A percentile compares a stretch with the other conserved stretches of the same genome.
Conservation (phyloP, 1,140 invertebrate genomes). For the Calliopsis andreniformis region DNA sequence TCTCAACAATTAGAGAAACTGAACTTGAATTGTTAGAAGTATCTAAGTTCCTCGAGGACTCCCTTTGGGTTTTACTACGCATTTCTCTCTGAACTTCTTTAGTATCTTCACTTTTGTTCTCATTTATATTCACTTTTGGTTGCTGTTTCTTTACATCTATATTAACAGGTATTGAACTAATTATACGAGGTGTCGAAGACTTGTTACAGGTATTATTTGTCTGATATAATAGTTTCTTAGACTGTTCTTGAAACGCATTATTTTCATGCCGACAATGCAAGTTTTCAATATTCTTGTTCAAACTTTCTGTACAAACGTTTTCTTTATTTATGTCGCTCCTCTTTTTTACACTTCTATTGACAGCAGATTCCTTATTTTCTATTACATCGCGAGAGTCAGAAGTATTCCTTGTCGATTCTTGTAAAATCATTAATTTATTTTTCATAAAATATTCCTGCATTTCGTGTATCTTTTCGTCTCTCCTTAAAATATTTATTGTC, state of each 20-base stretch:
- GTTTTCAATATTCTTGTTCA: neutral
- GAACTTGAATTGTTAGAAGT: too few species aligned
- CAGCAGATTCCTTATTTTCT: neutral
- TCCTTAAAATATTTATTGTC: neutral
- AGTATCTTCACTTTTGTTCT: neutral
- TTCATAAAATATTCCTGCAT: neutral
- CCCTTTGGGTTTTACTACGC: neutral
- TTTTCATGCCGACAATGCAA: neutral
- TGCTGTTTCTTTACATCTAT: neutral
- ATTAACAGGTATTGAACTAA: conserved; percentile 26
- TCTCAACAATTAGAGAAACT: too few species aligned
- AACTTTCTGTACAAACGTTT: neutral
- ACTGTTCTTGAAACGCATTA: neutral
- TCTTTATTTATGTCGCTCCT: neutral
- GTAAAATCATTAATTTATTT: neutral
- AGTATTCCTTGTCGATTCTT: neutral
- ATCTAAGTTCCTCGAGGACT: too few species aligned
- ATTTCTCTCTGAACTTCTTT: neutral
- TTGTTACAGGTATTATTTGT: neutral
- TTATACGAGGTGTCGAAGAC: conserved; percentile 27
- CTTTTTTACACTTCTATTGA: too few species aligned
- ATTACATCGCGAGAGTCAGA: neutral
- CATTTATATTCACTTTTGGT: neutral
- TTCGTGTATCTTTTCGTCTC: neutral
- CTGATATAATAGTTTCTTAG: neutral